Base-by-base conservation (phyloP, 2,888 invertebrate species). In the Flexamia atlantica region DNA sequence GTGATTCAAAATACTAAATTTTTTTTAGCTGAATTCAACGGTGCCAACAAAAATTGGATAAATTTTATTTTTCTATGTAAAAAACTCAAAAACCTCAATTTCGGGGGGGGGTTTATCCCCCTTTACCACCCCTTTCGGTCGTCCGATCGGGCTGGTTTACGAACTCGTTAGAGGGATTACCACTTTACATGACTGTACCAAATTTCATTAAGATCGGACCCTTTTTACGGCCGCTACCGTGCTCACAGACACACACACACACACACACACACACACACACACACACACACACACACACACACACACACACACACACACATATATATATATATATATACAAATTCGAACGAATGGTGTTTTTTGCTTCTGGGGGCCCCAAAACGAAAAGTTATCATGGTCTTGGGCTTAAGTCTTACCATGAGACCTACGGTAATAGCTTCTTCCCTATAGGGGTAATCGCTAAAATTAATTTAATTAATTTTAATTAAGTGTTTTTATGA, bases 381-480 rank as follows among this genome's bases (percentile, higher is more conserved):
- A 64, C 14, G 28, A 64, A 64, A 64, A 64, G 17, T 5, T 28
- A 64, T n/a, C 30, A 53, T 64, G 28, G 30, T 64, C 28, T 30
- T 30, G 64, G 64, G 64, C 30, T 9, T 64, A 28, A 14, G 28
- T 64, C 30, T 30, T 28, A 64, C 64, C 64, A 17, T 28, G 28
- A 3, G 10, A 10, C 3, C 64, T 64, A 64, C 64, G 28, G 64
- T 64, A 64, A 64, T 64, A 64, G 64, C 28, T 64, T 17, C 64
- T 64, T 28, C 64, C 64, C 57, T 23, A 20, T 57, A 57, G 64
- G 64, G 64, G 28, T 30, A 64, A n/a, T 64, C 60, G 60, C 60
- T 60, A 60, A 25, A 20, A 60, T 14, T 14, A 14, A 14, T 40
- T 40, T 40, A 40, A 12, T 40, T 12, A 40, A 9, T 40, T 40